phyloP scores from a whole-genome alignment of 1,140 invertebrate species.

The Chymomyza costata region DNA sequence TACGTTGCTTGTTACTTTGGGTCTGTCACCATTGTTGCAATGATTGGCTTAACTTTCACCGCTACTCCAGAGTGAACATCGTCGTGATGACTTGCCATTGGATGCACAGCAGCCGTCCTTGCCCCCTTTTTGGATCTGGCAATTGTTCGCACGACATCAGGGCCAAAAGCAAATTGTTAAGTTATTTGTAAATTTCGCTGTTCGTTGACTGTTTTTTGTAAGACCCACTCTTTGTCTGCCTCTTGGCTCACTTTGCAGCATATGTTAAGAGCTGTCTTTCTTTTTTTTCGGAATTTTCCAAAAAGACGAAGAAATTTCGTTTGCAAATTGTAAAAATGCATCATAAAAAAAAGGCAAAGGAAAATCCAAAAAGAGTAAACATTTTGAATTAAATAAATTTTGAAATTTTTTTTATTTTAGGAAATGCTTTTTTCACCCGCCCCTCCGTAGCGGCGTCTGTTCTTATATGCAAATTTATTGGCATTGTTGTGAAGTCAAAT shows the following conservation, averaged over 20 bases:
- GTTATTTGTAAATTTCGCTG: constrained; percentile 66
- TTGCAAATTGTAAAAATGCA: constrained; percentile 60
- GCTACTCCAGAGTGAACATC: constrained; percentile 27
- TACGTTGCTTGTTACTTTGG: constrained; percentile 1
- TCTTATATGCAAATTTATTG: constrained; percentile 68
- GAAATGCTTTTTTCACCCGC: too few species aligned
- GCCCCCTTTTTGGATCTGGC: constrained; percentile 21
- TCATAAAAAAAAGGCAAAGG: constrained; percentile 30
- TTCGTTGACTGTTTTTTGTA: constrained; percentile 23
- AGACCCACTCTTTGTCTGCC: constrained; percentile 11
- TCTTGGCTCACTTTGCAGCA: constrained; percentile 24
- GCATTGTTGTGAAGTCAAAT: constrained; percentile 31
- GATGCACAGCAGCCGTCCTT: constrained; percentile 12
- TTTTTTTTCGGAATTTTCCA: constrained; percentile 33
- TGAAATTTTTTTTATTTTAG: constrained; percentile 35
- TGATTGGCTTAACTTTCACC: constrained; percentile 67
- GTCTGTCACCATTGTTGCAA: constrained; percentile 36
- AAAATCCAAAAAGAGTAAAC: constrained; percentile 33
- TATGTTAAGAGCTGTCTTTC: constrained; percentile 15
- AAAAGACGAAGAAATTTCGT: constrained; percentile 45
- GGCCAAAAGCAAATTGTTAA: constrained; percentile 67
- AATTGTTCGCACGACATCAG: constrained; percentile 39
- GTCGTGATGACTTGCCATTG: constrained; percentile 32
- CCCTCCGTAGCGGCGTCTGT: too few species aligned
- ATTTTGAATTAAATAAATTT: constrained; percentile 59